Evolutionary conservation across 2,113 vertebrate species (phyloP).

Genomic region (Thomomys bottae): DNA sequence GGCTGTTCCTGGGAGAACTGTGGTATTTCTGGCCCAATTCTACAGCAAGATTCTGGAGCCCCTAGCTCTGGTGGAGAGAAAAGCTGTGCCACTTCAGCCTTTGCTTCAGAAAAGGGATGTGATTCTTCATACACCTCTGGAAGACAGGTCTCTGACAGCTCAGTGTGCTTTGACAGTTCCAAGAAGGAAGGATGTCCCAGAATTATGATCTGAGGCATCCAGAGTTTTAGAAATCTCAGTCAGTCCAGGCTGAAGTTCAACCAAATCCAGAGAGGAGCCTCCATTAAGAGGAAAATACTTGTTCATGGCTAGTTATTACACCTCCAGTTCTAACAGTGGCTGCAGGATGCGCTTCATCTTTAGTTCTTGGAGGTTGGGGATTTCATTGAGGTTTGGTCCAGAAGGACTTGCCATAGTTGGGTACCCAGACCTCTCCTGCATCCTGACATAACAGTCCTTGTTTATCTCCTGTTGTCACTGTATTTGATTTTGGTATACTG

Average conservation of each 20-base stretch:
- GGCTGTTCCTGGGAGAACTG: constrained; percentile 1
- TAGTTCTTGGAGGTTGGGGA: constrained; percentile 43
- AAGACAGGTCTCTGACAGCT: constrained; percentile 7
- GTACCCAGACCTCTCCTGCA: constrained; percentile 52
- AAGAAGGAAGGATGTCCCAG: constrained; percentile 15
- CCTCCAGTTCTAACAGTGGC: constrained; percentile 70
- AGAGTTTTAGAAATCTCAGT: constrained; percentile 56
- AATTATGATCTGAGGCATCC: constrained; percentile 22
- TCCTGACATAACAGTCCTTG: not conserved
- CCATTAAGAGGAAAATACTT: not conserved
- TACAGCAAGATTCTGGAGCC: not conserved
- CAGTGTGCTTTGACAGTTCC: constrained; percentile 19
- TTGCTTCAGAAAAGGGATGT: not conserved
- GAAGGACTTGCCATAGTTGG: not conserved
- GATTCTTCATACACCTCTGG: not conserved
- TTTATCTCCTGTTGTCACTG: too few relatives aligned
- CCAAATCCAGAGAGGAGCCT: constrained; percentile 57
- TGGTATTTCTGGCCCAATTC: not conserved
- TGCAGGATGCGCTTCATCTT: constrained; percentile 78
- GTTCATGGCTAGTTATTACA: constrained; percentile 46
- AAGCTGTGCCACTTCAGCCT: not conserved
- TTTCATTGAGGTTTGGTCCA: not conserved
- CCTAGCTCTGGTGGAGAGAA: not conserved
- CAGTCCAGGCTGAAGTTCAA: constrained; percentile 64
- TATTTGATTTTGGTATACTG: too few relatives aligned